phyloP scores from a whole-genome alignment of 2,888 invertebrate species.

The Nephrotoma appendiculata region DNA sequence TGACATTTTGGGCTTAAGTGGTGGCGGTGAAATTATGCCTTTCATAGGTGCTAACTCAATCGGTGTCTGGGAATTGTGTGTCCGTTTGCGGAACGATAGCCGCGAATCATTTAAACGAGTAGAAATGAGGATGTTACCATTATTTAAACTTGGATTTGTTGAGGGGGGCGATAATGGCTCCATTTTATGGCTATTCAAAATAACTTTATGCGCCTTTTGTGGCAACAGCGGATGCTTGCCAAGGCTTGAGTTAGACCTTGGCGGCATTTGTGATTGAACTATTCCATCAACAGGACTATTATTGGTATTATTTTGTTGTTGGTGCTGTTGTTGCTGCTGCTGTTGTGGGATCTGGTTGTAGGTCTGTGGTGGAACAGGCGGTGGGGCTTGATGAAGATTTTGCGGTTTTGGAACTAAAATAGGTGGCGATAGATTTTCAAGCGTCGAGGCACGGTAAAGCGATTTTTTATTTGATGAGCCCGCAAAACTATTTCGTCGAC shows the following conservation, averaged over 20 bases:
- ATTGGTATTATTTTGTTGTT: background rate
- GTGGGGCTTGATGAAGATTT: slow-evolving; percentile 17
- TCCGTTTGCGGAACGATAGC: slow-evolving; percentile 24
- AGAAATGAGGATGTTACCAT: background rate
- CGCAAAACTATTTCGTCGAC: slow-evolving; percentile 32
- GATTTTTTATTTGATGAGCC: slow-evolving; percentile 28
- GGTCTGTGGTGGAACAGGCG: background rate
- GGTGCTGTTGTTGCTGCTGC: background rate
- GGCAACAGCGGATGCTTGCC: slow-evolving; percentile 14
- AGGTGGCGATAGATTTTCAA: slow-evolving; percentile 20
- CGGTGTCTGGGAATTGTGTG: slow-evolving; percentile 18
- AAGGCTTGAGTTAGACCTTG: slow-evolving; percentile 19
- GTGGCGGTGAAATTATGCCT: slow-evolving; percentile 17
- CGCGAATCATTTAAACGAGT: slow-evolving; percentile 13
- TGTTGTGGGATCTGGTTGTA: background rate
- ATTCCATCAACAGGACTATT: background rate
- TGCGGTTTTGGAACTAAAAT: slow-evolving; percentile 27
- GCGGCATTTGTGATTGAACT: slow-evolving; percentile 17
- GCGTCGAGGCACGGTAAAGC: slow-evolving; percentile 15
- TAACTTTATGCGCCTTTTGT: slow-evolving; percentile 21
- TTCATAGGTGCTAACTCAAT: background rate
- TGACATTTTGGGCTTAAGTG: slow-evolving; percentile 27
- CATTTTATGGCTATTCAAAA: slow-evolving; percentile 18
- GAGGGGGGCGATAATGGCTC: slow-evolving; percentile 9
- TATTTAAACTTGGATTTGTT: slow-evolving; percentile 10